Conservation (phyloP, 2,797 vertebrate genomes). For the Xenops minutus region DNA sequence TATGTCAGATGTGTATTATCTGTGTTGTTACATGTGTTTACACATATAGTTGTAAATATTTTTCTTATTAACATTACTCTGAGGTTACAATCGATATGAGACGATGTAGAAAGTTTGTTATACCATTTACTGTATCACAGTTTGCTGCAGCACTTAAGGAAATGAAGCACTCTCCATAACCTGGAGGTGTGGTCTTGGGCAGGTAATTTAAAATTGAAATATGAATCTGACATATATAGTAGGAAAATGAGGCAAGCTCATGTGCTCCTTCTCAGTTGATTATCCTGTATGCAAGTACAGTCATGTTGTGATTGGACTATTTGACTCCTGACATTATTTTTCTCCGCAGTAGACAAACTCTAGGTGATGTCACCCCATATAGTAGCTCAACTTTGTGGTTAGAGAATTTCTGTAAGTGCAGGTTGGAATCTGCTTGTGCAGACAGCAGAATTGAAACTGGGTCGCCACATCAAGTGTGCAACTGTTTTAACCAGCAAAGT, state of each 20-base stretch:
- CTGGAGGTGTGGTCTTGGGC: neutral
- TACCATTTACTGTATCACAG: neutral
- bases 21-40: neutral
- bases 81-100: neutral
- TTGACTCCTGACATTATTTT: neutral
- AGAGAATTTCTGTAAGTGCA: neutral
- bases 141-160: neutral
- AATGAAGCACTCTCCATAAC: neutral
- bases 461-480: neutral
- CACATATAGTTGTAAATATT: neutral
- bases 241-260: neutral
- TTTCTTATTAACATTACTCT: neutral
- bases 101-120: neutral
- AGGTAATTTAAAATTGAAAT: neutral
- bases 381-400: neutral
- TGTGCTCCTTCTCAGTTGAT: neutral
- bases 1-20: neutral
- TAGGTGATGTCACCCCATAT: neutral
- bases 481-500: neutral
- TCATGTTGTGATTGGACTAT: neutral
- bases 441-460: neutral
- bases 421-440: neutral
- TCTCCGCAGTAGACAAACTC: neutral
- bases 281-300: neutral
- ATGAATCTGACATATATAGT: neutral